Percentiles rank a stretch among this genome's conserved stretches.
phyloP scores from a whole-genome alignment of 2,797 vertebrate genomes.

The Tadarida brasiliensis region DNA sequence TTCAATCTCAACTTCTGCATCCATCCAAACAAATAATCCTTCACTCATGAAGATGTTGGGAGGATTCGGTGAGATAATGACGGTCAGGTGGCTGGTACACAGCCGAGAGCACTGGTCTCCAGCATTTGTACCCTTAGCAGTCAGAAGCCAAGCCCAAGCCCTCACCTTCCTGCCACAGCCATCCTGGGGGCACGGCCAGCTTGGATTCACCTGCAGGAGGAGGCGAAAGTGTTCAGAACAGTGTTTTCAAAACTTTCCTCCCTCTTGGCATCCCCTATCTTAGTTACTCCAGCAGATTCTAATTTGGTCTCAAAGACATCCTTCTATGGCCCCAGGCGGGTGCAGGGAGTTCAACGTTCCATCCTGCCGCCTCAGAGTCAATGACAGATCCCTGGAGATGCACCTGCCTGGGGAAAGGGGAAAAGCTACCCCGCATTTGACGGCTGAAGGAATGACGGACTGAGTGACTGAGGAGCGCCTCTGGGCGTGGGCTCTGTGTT shows the following conservation, averaged over 20 bases:
- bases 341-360: slow-evolving; percentile 2
- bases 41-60: background rate
- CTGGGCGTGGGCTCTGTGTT: background rate
- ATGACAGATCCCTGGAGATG: slow-evolving; percentile 24
- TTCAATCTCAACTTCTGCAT: background rate
- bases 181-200: background rate
- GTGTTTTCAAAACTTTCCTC: background rate
- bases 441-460: background rate
- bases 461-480: background rate
- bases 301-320: slow-evolving; percentile 74
- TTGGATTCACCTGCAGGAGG: background rate
- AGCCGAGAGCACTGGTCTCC: background rate
- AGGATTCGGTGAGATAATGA: background rate
- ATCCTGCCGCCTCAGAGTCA: background rate
- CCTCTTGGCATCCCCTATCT: background rate
- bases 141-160: background rate
- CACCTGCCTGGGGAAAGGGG: background rate
- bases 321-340: slow-evolving; percentile 66
- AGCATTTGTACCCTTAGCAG: background rate
- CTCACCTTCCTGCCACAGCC: too few relatives aligned
- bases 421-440: background rate
- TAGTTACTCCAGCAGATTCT: slow-evolving; percentile 63
- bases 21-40: background rate
- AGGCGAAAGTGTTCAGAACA: background rate
- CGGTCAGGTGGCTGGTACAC: too few relatives aligned